These are phyloP conservation scores for Sinocyclocheilus anophthalmus DNA, from an alignment of 2,113 vertebrate genomes.

Conservation along the genomic window DNA sequence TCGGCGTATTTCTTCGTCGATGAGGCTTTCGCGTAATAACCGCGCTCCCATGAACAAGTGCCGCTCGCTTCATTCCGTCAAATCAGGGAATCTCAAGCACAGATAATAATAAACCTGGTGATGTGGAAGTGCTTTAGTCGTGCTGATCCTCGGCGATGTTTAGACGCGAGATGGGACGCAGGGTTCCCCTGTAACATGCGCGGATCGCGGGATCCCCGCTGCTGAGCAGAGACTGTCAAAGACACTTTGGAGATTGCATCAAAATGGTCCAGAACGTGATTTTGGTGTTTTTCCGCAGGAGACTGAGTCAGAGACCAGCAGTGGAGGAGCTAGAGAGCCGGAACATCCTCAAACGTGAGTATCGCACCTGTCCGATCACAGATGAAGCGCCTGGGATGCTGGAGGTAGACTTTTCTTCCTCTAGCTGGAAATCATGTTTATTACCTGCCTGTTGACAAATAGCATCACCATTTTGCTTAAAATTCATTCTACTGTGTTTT, in stretches of 20 bases:
- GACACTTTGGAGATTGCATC: conserved; percentile 35
- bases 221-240: conserved; percentile 53
- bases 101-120: conserved; percentile 55
- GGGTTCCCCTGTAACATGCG: conserved; percentile 59
- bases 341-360: conserved; percentile 98
- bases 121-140: conserved; percentile 68
- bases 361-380: neutral
- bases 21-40: conserved; percentile 12
- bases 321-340: conserved; percentile 97
- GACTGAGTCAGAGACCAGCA: conserved; percentile 95
- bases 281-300: conserved; percentile 97
- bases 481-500: neutral
- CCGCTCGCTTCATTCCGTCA: neutral
- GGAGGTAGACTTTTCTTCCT: neutral
- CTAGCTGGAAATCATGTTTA: neutral
- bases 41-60: conserved; percentile 7
- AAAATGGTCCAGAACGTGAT: conserved; percentile 96
- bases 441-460: neutral
- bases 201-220: conserved; percentile 57
- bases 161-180: conserved; percentile 49
- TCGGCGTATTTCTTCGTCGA: conserved; percentile 5
- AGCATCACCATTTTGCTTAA: neutral
- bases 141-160: conserved; percentile 43
- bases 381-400: no score
- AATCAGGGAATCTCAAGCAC: conserved; percentile 39